Base-by-base conservation (phyloP, 2,113 vertebrate species). In the Lophius piscatorius region DNA sequence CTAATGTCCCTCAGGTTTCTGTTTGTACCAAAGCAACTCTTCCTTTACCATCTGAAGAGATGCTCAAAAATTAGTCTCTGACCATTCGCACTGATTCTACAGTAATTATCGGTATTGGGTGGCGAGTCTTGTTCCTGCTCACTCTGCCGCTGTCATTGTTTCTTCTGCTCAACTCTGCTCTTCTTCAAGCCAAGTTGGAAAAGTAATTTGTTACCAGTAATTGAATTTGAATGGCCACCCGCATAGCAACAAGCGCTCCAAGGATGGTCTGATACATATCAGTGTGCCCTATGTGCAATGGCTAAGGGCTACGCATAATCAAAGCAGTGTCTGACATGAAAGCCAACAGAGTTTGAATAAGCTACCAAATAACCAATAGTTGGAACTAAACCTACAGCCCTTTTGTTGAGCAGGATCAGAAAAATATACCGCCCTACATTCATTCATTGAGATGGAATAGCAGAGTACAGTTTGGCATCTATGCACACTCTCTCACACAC, bases 121-220 rank as follows among this genome's bases (percentile, higher is more conserved):
- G 57, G 50, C 34, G 67, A 63, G 38, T 29, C 23, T 63, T 4
- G 36, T 14, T 47, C 34, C 16, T 12, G 1, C 48, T 62, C 16
- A n/a, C 7, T 24, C 12, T 8, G 26, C 35, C 28, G 39, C 22
- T 46, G 10, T 54, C 2, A 2, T 16, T n/a, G n/a, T n/a, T 44
- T 28, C 44, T 18, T 21, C 57, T 17, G 39, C 55, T 74, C 47
- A 50, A 31, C 57, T 74, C 63, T 62, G 52, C 48, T 74, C 54
- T 63, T 65, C 80, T 77, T 82, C 23, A 12, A 74, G 70, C 70
- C 59, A 61, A 57, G 63, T 77, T 69, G 50, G 65, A 54, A 65
- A 62, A 65, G 74, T 82, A 73, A 69, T 68, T 58, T 68, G 89
- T 91, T 91, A 90, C 87, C 81, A 88, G 89, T 91, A 91, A 91